These are phyloP conservation scores for Calonectris borealis DNA, from an alignment of 2,113 vertebrate species.

Conservation along the genomic window DNA sequence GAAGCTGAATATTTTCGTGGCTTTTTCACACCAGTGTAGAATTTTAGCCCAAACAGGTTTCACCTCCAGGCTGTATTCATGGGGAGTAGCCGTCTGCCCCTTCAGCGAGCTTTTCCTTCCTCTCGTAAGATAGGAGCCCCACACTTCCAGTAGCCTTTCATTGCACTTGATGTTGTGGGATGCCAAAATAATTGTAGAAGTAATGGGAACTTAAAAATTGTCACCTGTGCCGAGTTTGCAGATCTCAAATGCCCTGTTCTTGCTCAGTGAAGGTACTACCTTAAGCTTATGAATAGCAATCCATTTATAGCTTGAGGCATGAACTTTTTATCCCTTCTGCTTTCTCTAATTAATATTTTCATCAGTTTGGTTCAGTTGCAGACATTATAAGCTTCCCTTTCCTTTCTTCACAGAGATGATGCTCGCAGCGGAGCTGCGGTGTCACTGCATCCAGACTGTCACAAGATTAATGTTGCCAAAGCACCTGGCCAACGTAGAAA, in stretches of 20 bases:
- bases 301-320: not conserved
- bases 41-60: not conserved
- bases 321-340: not conserved
- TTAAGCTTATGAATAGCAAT: not conserved
- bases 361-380: not conserved
- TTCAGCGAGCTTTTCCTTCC: not conserved
- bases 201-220: not conserved
- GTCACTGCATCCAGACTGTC: not conserved
- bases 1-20: not conserved
- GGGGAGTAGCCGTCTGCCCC: not conserved
- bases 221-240: not conserved
- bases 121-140: not conserved
- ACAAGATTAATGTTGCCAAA: not conserved
- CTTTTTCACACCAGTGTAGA: not conserved
- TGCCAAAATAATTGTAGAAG: not conserved
- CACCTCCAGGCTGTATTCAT: not conserved
- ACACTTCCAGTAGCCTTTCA: not conserved
- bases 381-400: not conserved
- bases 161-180: not conserved
- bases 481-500: not conserved
- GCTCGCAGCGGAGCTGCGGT: not conserved
- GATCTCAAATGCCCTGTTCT: not conserved
- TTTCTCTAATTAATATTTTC: not conserved
- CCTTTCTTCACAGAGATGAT: not conserved
- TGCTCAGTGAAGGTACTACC: not conserved